Conservation (phyloP, 2,888 invertebrate genomes). For the Tromatobia lineatoria region DNA sequence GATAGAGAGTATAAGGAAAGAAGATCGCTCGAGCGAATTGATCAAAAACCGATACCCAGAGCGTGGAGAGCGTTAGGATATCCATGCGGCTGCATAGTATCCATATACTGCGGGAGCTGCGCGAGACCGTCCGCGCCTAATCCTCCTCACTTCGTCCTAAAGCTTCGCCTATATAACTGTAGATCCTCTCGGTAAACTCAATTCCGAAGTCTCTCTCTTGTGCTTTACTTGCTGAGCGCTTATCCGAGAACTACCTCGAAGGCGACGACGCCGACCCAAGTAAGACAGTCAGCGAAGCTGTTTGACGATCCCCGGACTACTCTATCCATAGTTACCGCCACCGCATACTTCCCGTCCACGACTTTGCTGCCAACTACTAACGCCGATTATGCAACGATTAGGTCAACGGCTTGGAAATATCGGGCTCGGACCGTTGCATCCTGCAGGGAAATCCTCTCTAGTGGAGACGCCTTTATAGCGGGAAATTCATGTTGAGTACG, state of each 20-base stretch:
- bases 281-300: slow-evolving; percentile 38
- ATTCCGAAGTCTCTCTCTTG: slow-evolving; percentile 31
- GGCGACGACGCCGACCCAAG: slow-evolving; percentile 26
- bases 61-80: slow-evolving; percentile 8
- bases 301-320: slow-evolving; percentile 21
- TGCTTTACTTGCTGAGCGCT: slow-evolving; percentile 12
- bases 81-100: slow-evolving; percentile 6
- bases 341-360: background rate
- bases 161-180: slow-evolving; percentile 32
- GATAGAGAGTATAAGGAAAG: slow-evolving; percentile 36
- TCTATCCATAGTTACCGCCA: background rate
- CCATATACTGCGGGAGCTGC: background rate
- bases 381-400: slow-evolving; percentile 45
- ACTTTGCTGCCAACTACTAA: background rate
- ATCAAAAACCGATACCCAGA: slow-evolving; percentile 59
- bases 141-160: slow-evolving; percentile 36
- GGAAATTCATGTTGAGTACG: background rate
- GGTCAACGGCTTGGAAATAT: slow-evolving; percentile 29
- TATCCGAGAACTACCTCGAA: slow-evolving; percentile 22
- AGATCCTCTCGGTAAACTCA: slow-evolving; percentile 52
- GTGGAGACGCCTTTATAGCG: background rate
- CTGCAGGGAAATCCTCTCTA: background rate
- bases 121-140: slow-evolving; percentile 45
- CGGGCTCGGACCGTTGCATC: background rate
- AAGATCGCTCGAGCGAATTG: slow-evolving; percentile 46